These are phyloP conservation scores for Tautogolabrus adspersus DNA, from an alignment of 2,113 vertebrate genomes.

Conservation along the genomic window DNA sequence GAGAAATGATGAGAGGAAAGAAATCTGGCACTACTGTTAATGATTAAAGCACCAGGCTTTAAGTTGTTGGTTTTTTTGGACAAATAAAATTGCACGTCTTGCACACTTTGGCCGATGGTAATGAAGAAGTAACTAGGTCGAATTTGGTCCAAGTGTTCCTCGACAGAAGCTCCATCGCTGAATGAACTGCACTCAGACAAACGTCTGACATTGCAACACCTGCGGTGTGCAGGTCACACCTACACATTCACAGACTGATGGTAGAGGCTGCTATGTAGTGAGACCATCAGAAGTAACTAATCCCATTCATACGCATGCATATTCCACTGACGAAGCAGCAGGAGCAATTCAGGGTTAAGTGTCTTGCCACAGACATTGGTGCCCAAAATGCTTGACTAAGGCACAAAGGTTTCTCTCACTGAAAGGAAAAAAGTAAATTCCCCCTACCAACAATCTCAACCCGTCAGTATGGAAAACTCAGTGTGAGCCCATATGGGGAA, in stretches of 20 bases:
- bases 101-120: conserved; percentile 68
- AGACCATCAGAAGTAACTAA: too few relatives aligned
- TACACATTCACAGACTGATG: too few relatives aligned
- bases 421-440: neutral
- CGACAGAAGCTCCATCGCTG: conserved; percentile 16
- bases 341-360: too few relatives aligned
- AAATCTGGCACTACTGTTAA: conserved; percentile 21
- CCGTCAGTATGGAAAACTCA: conserved; percentile 4
- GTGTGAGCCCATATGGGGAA: conserved; percentile 5
- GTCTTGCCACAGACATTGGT: too few relatives aligned
- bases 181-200: conserved; percentile 1
- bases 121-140: conserved; percentile 25
- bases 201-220: conserved; percentile 11
- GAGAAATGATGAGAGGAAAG: conserved; percentile 19
- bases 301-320: too few relatives aligned
- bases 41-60: conserved; percentile 58
- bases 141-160: conserved; percentile 52
- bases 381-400: too few relatives aligned
- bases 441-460: neutral
- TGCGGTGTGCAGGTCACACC: too few relatives aligned
- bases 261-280: too few relatives aligned
- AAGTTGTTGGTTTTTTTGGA: neutral
- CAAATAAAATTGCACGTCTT: conserved; percentile 22
- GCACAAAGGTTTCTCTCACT: too few relatives aligned
- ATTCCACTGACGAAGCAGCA: too few relatives aligned